These are phyloP conservation scores for Luperina testacea DNA, from an alignment of 2,888 invertebrate genomes.

Conservation along the genomic window DNA sequence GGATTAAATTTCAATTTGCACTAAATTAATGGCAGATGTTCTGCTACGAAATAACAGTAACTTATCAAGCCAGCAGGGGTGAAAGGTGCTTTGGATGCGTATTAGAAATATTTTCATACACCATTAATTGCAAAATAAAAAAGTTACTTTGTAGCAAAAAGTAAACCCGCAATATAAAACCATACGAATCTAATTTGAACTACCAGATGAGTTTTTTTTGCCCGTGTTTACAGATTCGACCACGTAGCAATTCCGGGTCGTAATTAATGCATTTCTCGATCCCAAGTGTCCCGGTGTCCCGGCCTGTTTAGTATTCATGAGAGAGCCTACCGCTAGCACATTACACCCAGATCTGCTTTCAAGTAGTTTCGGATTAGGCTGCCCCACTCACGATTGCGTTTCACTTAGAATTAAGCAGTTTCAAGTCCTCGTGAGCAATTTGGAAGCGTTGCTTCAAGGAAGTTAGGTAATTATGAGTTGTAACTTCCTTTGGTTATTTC, in stretches of 20 bases:
- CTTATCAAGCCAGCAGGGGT: slow-evolving; percentile 12
- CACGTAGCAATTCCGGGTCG: slow-evolving; percentile 62
- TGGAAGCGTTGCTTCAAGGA: slow-evolving; percentile 68
- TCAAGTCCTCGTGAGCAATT: slow-evolving; percentile 76
- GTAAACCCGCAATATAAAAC: slow-evolving; percentile 24
- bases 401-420: slow-evolving; percentile 79
- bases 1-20: slow-evolving; percentile 56
- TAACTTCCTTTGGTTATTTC: slow-evolving; percentile 49
- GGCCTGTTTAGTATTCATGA: slow-evolving; percentile 85
- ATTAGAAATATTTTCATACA: slow-evolving; percentile 7
- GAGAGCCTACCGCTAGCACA: slow-evolving; percentile 78
- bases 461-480: slow-evolving; percentile 64
- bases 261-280: slow-evolving; percentile 71
- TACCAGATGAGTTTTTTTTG: slow-evolving; percentile 44
- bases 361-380: slow-evolving; percentile 85
- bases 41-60: slow-evolving; percentile 26
- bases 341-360: slow-evolving; percentile 83
- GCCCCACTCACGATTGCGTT: slow-evolving; percentile 77
- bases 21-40: slow-evolving; percentile 45
- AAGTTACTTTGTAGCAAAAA: not conserved
- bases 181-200: slow-evolving; percentile 33
- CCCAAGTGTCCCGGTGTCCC: slow-evolving; percentile 66
- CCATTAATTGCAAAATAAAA: not conserved
- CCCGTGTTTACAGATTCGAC: slow-evolving; percentile 52
- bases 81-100: not conserved